Base-by-base conservation (phyloP, 2,113 vertebrate species). In the Montifringilla adamsi region DNA sequence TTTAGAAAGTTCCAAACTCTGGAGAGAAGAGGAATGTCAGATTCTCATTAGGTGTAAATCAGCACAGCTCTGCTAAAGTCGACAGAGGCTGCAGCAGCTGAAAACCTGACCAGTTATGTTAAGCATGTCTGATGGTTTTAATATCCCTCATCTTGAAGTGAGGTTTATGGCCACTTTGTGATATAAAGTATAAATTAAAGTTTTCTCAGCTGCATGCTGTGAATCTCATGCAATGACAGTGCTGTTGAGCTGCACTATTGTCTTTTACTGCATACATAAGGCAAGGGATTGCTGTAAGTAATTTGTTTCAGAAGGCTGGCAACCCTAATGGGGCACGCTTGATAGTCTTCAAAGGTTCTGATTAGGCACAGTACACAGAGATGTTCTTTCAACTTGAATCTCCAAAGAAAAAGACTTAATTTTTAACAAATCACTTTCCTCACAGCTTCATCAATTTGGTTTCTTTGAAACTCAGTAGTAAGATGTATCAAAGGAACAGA, bases 201-300 rank as follows among this genome's bases (percentile, higher is more conserved):
- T 97, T 97, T 97, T 66, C 95, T 97, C 96, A 98, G 97, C 97
- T 98, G 97, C 55, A 80, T 41, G 35, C 91, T 88, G 98, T 98
- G 98, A 98, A 98, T 98, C 98, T 98, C 90, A 26, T 43, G 28
- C 76, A 89, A 59, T 73, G 81, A 81, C 78, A 78, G 76, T 44
- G 63, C 76, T 90, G 63, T 93, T 1, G 8, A 94, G 89, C 89
- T 90, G 82, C 21, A 35, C 90, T 97, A 72, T 96, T 96, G 95
- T 97, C 87, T 96, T 95, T 93, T 93, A 74, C 82, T 83, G 82
- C 83, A 93, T 83, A 93, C 59, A 96, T 96, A 96, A 97, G 84
- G 77, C 43, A 26, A 89, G 86, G 78, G 91, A 94, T 95, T 97
- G 93, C 94, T 94, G 76, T 96, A 94, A 96, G 92, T 92, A 96